Evolutionary conservation across 2,888 invertebrate genomes (phyloP).

Genomic region (Chrysopilus asiliformis): DNA sequence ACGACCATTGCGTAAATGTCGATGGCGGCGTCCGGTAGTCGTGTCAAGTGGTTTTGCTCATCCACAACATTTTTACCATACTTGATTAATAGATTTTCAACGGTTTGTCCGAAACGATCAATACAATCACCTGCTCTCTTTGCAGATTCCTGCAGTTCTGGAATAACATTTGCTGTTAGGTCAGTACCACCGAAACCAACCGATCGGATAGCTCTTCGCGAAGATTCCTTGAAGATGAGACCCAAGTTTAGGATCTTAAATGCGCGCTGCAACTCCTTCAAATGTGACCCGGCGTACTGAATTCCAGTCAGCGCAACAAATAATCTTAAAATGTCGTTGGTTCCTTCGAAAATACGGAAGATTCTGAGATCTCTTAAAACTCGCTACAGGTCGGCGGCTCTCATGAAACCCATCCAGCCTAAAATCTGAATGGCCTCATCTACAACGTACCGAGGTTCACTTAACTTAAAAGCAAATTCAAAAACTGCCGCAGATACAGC

Average conservation of each 20-base stretch:
- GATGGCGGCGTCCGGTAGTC: constrained; percentile 77
- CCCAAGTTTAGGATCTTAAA: constrained; percentile 82
- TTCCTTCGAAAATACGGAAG: constrained; percentile 98
- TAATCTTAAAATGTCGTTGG: constrained; percentile 91
- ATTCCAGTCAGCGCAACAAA: constrained; percentile 93
- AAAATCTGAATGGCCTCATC: constrained; percentile 96
- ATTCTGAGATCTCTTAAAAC: constrained; percentile 89
- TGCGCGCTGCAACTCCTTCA: constrained; percentile 85
- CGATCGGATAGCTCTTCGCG: constrained; percentile 63
- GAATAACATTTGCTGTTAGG: constrained; percentile 54
- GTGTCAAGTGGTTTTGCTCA: constrained; percentile 79
- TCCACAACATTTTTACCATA: constrained; percentile 74
- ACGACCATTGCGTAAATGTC: constrained; percentile 79
- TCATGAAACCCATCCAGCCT: constrained; percentile 97
- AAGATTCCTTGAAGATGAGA: constrained; percentile 76
- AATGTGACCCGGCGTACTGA: constrained; percentile 85
- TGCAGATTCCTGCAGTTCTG: constrained; percentile 54
- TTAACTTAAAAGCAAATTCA: no score
- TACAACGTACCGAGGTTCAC: constrained; percentile 90
- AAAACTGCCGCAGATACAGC: no score
- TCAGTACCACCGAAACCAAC: constrained; percentile 61
- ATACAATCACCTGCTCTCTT: constrained; percentile 44
- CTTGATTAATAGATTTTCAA: constrained; percentile 68
- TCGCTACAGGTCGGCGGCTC: constrained; percentile 77
- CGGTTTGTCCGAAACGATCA: constrained; percentile 38